Conservation (phyloP, 92 coral and sea anemone species). For the Phenganax marumi region DNA sequence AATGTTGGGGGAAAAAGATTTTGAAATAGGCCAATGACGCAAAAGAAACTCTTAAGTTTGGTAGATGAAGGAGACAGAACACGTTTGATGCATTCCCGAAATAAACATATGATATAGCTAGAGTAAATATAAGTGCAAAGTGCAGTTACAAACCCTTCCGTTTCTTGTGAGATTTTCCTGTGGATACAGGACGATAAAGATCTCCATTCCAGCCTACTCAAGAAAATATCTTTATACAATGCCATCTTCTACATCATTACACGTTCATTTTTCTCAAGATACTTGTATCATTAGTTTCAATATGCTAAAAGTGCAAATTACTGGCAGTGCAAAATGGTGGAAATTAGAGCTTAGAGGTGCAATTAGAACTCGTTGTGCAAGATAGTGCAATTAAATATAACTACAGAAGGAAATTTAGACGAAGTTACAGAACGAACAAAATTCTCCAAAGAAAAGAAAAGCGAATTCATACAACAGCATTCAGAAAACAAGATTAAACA, state of each 20-base stretch:
- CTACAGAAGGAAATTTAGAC: background rate
- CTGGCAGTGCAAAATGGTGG: background rate
- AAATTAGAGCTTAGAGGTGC: background rate
- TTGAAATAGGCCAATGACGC: no score
- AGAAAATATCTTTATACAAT: conserved; percentile 11
- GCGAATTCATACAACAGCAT: background rate
- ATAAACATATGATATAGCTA: background rate
- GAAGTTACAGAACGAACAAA: background rate
- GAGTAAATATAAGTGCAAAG: conserved; percentile 31
- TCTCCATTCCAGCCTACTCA: conserved; percentile 45
- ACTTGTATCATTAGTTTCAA: background rate
- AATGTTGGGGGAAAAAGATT: no score
- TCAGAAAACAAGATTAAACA: no score
- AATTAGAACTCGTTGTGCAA: background rate
- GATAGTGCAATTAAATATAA: background rate
- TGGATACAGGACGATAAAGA: conserved; percentile 29
- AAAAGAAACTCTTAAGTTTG: no score
- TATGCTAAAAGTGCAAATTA: background rate
- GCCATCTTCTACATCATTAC: background rate
- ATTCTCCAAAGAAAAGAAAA: background rate
- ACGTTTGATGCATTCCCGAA: background rate
- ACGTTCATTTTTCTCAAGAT: background rate
- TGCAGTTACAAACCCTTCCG: conserved; percentile 43
- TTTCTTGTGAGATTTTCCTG: conserved; percentile 40
- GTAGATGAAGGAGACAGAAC: no score